Evolutionary conservation across 2,888 invertebrate genomes (phyloP), one percentile per base, ranked within the genome.

Genomic region (Lysandra coridon): DNA sequence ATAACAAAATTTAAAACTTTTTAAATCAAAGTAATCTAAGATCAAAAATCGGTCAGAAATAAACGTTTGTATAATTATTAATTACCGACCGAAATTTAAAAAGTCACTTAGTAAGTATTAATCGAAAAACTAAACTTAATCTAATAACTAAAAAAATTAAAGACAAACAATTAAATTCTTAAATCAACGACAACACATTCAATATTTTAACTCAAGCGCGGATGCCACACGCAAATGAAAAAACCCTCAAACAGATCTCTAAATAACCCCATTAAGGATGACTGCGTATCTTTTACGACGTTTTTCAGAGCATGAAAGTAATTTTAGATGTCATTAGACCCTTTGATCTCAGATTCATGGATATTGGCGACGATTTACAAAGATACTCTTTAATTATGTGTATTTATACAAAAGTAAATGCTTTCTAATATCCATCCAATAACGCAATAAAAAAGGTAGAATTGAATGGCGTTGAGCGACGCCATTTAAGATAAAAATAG

Each of bases 311-410:
- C 79, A 79, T 79, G 78, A 64, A 62, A 78, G 79, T 81, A 79
- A 83, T 83, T 82, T 81, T 82, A 64, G 17, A 80, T 80, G 80
- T 73, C 79, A 44, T 73, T 57, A 73, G 57, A 44, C 14, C 33
- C 83, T 83, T 84, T 83, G 83, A 84, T 83, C 81, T 83, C 60
- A 37, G 33, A 37, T 69, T 69, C 69, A 74, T 80, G 78, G 81
- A 78, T 80, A 79, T 81, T 81, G 78, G 73, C 33, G 80, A 80
- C 81, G 82, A 83, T 82, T 82, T 80, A 81, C 79, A 79, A 73
- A 78, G 64, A 79, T 73, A 57, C 78, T n/a, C 80, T 78, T 78
- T 82, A 79, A 78, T 81, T 79, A 81, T 82, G 73, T 81, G 80
- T 79, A 78, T 80, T 79, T 79, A 80, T 78, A 60, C n/a, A 44